Percentiles rank a stretch among this genome's conserved stretches.
These are phyloP conservation scores for Calliphora vomitoria DNA, from an alignment of 2,888 invertebrate genomes.

Conservation along the genomic window DNA sequence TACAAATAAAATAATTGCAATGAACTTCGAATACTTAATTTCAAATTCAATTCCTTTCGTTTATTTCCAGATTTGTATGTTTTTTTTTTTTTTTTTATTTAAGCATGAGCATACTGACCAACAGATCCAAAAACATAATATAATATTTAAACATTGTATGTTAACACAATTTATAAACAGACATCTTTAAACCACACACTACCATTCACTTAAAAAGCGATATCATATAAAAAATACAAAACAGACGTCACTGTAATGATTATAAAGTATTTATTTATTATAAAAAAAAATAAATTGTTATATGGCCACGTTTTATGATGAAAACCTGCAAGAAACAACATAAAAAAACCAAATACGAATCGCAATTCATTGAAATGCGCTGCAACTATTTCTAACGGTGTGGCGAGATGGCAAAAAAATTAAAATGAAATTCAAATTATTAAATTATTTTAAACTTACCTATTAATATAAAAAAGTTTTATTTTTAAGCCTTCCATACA, in stretches of 20 bases:
- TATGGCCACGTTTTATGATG: slow-evolving; percentile 4
- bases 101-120: slow-evolving; percentile 29
- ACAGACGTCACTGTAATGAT: not conserved
- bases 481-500: too few species aligned
- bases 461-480: too few species aligned
- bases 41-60: not conserved
- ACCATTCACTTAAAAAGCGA: slow-evolving; percentile 8
- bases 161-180: too few species aligned
- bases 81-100: not conserved
- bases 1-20: not conserved
- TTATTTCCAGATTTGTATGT: not conserved
- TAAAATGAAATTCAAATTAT: slow-evolving; percentile 14
- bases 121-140: slow-evolving; percentile 36
- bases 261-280: not conserved
- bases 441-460: not conserved
- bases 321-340: not conserved
- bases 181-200: not conserved
- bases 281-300: not conserved
- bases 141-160: not conserved
- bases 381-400: not conserved
- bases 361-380: slow-evolving; percentile 13
- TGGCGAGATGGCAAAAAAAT: not conserved
- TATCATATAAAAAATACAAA: slow-evolving; percentile 26
- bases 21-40: not conserved
- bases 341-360: not conserved